Conservation (phyloP, 53 echinoderm and acorn worm genomes). For the Astropecten irregularis region DNA sequence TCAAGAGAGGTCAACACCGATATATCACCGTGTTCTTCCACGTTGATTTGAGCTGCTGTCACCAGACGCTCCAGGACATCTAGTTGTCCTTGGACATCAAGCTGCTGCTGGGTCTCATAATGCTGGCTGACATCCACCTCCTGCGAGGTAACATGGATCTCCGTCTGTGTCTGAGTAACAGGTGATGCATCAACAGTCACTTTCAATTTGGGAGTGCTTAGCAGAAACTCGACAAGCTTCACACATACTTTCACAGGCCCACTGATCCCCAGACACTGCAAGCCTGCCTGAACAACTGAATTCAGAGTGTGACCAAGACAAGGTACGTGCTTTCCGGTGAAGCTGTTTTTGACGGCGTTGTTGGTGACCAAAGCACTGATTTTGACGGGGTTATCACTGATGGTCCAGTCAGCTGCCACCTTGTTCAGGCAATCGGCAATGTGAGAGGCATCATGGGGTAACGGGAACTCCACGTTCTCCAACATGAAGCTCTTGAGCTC, state of each 20-base stretch:
- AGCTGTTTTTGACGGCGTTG: constrained; percentile 50
- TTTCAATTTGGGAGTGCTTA: constrained; percentile 13
- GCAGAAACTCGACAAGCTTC: constrained; percentile 22
- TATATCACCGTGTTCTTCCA: constrained; percentile 33
- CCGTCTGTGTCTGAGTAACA: neutral
- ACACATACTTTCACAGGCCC: neutral
- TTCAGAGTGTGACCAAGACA: constrained; percentile 48
- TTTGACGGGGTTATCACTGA: constrained; percentile 27
- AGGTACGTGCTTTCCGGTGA: constrained; percentile 45
- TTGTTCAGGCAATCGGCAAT: constrained; percentile 46
- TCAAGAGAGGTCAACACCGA: neutral
- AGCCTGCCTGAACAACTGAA: constrained; percentile 16
- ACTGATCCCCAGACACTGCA: constrained; percentile 19
- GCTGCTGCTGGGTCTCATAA: constrained; percentile 35
- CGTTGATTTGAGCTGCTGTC: constrained; percentile 41
- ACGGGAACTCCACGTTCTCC: constrained; percentile 35
- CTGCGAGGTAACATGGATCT: neutral
- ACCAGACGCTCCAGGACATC: constrained; percentile 45
- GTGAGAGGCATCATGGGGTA: constrained; percentile 44
- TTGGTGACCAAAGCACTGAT: constrained; percentile 51
- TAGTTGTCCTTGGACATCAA: constrained; percentile 42
- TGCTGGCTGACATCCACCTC: constrained; percentile 35
- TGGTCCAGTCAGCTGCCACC: constrained; percentile 37
- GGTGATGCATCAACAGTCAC: neutral
- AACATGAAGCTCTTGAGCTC: constrained; percentile 56